These are phyloP conservation scores for Tuta absoluta DNA, from an alignment of 2,888 invertebrate species.

Conservation along the genomic window DNA sequence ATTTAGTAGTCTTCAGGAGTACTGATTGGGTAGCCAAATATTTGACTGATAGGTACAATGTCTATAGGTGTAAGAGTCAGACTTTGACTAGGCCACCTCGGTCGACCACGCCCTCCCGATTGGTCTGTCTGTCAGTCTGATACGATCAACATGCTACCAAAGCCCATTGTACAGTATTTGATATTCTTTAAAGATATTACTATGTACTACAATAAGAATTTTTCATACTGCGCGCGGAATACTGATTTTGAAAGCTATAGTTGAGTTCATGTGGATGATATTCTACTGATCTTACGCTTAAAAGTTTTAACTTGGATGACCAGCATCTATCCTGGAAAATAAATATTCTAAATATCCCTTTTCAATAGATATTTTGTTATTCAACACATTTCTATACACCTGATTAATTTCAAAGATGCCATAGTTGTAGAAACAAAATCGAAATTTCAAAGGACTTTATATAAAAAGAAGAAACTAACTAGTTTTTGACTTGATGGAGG, in stretches of 20 bases:
- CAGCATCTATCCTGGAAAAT: too few relatives aligned
- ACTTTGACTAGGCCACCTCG: background rate
- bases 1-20: background rate
- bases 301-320: too few relatives aligned
- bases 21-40: constrained; percentile 2
- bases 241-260: background rate
- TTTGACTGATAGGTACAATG: background rate
- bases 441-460: too few relatives aligned
- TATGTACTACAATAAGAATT: background rate
- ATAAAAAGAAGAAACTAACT: too few relatives aligned
- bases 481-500: too few relatives aligned
- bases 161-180: constrained; percentile 23
- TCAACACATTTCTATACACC: too few relatives aligned
- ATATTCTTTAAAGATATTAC: constrained; percentile 1
- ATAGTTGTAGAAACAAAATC: too few relatives aligned
- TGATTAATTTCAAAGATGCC: too few relatives aligned
- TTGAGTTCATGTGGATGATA: background rate
- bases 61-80: constrained; percentile 8
- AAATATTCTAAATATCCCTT: too few relatives aligned
- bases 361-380: too few relatives aligned
- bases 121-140: constrained; percentile 31
- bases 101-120: constrained; percentile 35
- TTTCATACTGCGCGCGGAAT: background rate
- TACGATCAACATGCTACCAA: constrained; percentile 31
- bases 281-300: background rate